These are phyloP conservation scores for Tadarida brasiliensis DNA, from an alignment of 2,797 vertebrate genomes.

Conservation along the genomic window DNA sequence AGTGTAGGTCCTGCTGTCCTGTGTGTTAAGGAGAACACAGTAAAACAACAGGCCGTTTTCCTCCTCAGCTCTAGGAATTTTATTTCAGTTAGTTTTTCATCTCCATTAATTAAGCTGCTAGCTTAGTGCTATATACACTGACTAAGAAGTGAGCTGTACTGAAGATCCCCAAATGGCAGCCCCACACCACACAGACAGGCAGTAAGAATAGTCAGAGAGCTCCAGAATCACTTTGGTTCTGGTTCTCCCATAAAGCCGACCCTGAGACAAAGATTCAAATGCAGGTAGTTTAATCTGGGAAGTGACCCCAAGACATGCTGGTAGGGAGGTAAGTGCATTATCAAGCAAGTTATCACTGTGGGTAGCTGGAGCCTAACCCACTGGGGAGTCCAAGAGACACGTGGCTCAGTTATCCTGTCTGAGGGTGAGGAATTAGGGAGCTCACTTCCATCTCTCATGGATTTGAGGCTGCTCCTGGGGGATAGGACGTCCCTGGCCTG, in stretches of 20 bases:
- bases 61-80: neutral
- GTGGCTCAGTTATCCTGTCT: neutral
- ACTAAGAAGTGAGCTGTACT: neutral
- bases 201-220: neutral
- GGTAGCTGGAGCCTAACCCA: neutral
- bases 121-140: neutral
- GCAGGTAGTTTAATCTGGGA: neutral
- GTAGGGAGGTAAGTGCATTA: neutral
- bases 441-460: neutral
- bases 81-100: neutral
- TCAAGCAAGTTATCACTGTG: neutral
- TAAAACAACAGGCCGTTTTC: neutral
- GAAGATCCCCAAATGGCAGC: neutral
- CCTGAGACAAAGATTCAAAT: neutral
- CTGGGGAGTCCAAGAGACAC: neutral
- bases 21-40: neutral
- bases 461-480: neutral
- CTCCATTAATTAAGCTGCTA: neutral
- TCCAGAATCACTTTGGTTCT: neutral
- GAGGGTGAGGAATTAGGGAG: neutral
- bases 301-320: neutral
- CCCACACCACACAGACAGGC: neutral
- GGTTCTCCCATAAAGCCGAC: neutral
- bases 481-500: neutral
- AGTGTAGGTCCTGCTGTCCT: neutral